Percentiles rank a stretch among this genome's conserved stretches.
phyloP scores from a whole-genome alignment of 2,113 vertebrate genomes.

The Eretmodus cyanostictus region DNA sequence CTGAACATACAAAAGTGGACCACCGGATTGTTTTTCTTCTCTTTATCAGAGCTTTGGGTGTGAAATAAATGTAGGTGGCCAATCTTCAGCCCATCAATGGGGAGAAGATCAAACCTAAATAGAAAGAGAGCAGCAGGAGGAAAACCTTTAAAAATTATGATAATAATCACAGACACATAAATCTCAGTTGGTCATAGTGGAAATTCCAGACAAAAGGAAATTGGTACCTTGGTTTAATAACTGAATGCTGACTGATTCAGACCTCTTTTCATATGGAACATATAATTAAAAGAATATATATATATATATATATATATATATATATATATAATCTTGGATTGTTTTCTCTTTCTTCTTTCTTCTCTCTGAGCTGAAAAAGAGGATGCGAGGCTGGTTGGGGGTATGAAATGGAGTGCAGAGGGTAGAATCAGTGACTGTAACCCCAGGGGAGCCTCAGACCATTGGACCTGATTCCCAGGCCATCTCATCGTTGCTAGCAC shows the following conservation, averaged over 20 bases:
- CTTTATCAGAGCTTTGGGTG: slow-evolving; percentile 26
- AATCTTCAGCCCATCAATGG: slow-evolving; percentile 28
- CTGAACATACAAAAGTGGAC: background rate
- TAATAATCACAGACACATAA: slow-evolving; percentile 14
- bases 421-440: slow-evolving; percentile 44
- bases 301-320: too few relatives aligned
- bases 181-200: slow-evolving; percentile 15
- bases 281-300: background rate
- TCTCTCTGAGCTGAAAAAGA: background rate
- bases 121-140: background rate
- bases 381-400: background rate
- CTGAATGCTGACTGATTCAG: background rate
- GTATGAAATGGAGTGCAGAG: slow-evolving; percentile 1
- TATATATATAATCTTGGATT: background rate
- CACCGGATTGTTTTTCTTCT: slow-evolving; percentile 13
- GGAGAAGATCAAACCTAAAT: background rate
- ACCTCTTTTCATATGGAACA: background rate
- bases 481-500: slow-evolving; percentile 40
- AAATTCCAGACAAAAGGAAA: background rate
- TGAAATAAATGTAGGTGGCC: slow-evolving; percentile 62
- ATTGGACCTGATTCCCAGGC: slow-evolving; percentile 38
- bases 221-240: background rate
- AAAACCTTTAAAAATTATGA: slow-evolving; percentile 10
- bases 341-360: background rate
- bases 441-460: slow-evolving; percentile 30